Conservation (phyloP, 2,888 invertebrate genomes). For the Oasisia sp. region DNA sequence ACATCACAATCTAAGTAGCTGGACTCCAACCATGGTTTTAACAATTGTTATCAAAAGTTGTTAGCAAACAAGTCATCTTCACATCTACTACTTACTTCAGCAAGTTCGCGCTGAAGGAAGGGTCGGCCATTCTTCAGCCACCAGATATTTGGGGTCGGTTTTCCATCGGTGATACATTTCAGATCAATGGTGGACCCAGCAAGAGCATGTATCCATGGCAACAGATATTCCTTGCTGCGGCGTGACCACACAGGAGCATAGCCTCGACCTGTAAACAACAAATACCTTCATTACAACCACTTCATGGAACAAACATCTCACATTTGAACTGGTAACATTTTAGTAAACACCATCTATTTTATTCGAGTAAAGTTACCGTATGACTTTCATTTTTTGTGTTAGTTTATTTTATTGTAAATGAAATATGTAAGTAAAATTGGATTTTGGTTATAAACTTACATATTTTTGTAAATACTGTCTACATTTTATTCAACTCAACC, state of each 20-base stretch:
- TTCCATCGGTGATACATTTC: slow-evolving; percentile 33
- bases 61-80: background rate
- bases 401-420: background rate
- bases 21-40: too few relatives aligned
- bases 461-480: too few relatives aligned
- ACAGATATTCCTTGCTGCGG: background rate
- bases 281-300: background rate
- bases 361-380: background rate
- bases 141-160: slow-evolving; percentile 31
- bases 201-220: background rate
- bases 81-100: background rate
- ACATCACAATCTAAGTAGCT: too few relatives aligned
- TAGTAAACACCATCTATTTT: background rate
- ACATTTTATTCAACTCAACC: too few relatives aligned
- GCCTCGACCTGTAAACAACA: background rate
- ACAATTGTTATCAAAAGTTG: too few relatives aligned
- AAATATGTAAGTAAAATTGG: too few relatives aligned
- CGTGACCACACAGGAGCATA: background rate
- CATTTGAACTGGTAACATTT: background rate
- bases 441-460: too few relatives aligned
- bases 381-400: background rate
- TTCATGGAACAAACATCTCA: background rate
- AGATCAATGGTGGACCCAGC: slow-evolving; percentile 29
- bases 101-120: background rate
- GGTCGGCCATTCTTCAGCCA: slow-evolving; percentile 30